These are phyloP conservation scores for Petrophora chlorosata DNA, from an alignment of 2,888 invertebrate species.

Conservation along the genomic window DNA sequence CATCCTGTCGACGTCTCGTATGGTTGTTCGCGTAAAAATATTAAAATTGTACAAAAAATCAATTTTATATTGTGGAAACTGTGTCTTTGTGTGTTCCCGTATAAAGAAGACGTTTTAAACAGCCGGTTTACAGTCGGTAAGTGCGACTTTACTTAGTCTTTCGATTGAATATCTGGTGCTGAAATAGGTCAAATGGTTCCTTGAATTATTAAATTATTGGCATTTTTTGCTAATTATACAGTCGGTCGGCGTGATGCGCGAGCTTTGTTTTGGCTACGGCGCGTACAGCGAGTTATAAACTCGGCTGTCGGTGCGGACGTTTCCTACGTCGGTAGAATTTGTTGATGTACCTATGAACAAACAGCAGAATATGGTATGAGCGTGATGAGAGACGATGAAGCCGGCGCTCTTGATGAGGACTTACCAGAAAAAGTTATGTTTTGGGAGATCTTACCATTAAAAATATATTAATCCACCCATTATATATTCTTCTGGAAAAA, in stretches of 20 bases:
- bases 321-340: not conserved
- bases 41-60: conserved; percentile 38
- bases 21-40: not conserved
- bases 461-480: no score
- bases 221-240: conserved; percentile 41
- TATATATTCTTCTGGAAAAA: no score
- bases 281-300: conserved; percentile 7
- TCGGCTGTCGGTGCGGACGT: not conserved
- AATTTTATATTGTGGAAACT: conserved; percentile 42
- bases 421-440: no score
- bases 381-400: not conserved
- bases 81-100: conserved; percentile 39
- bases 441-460: no score
- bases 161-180: conserved; percentile 41
- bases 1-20: not conserved
- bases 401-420: no score
- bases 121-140: conserved; percentile 39
- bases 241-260: conserved; percentile 1
- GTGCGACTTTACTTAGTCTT: conserved; percentile 36
- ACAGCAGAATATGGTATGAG: not conserved
- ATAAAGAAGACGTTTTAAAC: conserved; percentile 1
- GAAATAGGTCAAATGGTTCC: conserved; percentile 62
- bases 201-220: conserved; percentile 50
- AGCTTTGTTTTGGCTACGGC: conserved; percentile 27
- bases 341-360: conserved; percentile 1